Conservation (phyloP, 2,888 invertebrate species). For the Proisotoma minuta region DNA sequence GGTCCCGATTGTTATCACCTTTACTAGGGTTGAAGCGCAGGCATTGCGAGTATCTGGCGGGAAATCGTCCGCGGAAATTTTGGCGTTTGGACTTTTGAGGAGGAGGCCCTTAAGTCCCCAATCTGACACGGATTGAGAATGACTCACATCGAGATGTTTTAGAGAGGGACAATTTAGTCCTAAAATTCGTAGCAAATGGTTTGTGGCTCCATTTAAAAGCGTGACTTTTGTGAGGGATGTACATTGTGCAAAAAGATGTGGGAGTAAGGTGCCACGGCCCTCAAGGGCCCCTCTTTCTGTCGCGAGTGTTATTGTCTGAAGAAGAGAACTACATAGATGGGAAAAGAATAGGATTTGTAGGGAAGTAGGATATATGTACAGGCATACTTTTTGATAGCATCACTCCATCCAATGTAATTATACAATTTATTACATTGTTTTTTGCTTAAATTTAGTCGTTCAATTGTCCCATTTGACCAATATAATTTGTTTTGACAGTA, state of each 20-base stretch:
- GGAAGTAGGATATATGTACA: no score
- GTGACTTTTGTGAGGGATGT: constrained; percentile 21
- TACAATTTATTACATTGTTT: constrained; percentile 25
- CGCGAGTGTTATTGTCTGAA: constrained; percentile 15
- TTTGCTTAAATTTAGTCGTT: constrained; percentile 18
- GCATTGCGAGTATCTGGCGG: constrained; percentile 13
- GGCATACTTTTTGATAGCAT: neutral
- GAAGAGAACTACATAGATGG: neutral
- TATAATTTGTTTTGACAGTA: constrained; percentile 12
- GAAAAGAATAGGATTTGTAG: no score
- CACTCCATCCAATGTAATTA: constrained; percentile 19
- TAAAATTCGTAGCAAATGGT: constrained; percentile 27
- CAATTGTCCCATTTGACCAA: constrained; percentile 33
- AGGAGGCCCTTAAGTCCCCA: constrained; percentile 24
- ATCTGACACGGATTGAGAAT: constrained; percentile 24
- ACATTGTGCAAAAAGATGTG: constrained; percentile 22
- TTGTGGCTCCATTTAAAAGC: constrained; percentile 28
- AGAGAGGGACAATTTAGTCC: constrained; percentile 30
- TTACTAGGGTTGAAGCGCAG: constrained; percentile 14
- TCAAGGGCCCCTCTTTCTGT: constrained; percentile 11
- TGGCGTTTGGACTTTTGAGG: neutral
- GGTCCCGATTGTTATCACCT: constrained; percentile 22
- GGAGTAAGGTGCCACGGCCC: constrained; percentile 17
- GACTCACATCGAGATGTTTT: constrained; percentile 20
- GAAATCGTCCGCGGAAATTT: neutral